Percentiles rank a stretch among this genome's conserved stretches.
phyloP scores from a whole-genome alignment of 2,888 invertebrate species.

The Himalopsyche japonica region DNA sequence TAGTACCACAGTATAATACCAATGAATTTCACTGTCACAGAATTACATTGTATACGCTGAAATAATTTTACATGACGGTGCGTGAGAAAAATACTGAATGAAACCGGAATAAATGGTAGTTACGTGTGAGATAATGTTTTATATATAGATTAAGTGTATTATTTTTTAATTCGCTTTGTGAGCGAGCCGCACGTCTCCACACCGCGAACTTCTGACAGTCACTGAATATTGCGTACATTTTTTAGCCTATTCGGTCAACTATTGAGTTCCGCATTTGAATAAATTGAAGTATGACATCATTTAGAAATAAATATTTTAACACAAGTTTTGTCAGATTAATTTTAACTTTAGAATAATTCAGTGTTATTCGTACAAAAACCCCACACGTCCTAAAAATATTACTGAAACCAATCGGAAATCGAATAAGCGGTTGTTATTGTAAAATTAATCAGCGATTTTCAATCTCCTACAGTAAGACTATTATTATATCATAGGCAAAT shows the following conservation, averaged over 20 bases:
- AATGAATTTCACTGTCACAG: not conserved
- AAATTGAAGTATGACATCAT: not conserved
- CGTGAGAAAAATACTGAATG: not conserved
- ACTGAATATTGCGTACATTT: not conserved
- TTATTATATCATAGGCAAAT: no score
- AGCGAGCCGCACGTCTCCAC: not conserved
- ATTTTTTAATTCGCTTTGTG: not conserved
- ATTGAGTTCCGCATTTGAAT: not conserved
- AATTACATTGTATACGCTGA: not conserved
- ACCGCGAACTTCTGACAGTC: not conserved
- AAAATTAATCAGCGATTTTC: no score
- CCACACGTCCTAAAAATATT: no score
- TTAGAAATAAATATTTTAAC: not conserved
- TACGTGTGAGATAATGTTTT: constrained; percentile 8
- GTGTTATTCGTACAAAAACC: no score
- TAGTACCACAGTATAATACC: not conserved
- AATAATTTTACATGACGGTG: not conserved
- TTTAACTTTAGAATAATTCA: no score
- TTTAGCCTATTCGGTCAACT: not conserved
- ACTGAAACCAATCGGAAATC: no score
- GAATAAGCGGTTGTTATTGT: no score
- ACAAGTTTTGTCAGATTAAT: not conserved
- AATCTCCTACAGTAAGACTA: no score
- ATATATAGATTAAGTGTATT: not conserved
- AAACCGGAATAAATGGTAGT: not conserved